Evolutionary conservation across 1,140 invertebrate species (phyloP), one percentile per base, ranked within the genome.

Genomic region (Pollicipes pollicipes): DNA sequence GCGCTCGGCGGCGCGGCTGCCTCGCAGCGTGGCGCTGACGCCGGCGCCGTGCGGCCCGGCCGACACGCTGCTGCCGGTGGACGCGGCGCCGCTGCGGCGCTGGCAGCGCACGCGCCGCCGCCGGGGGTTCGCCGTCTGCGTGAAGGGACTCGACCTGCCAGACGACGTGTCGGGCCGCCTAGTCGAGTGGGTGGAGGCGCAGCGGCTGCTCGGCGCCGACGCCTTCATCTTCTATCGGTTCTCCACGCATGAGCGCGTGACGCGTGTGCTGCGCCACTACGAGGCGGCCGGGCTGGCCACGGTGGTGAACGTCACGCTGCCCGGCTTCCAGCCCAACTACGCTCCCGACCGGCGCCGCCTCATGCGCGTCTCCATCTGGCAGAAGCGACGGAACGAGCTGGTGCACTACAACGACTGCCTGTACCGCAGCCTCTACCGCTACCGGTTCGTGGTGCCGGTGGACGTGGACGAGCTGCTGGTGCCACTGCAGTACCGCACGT

Each of bases 321-420:
- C 93, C 0, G 94, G 93, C 0, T 90, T 91, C 0, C 90, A 93
- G 76, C 93, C 93, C 0, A 97, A 96, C 77, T 85, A 91, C 13
- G 90, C 90, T 0, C 87, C 87, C 0, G 88, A 94, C 70, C 89
- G 93, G 76, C 91, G 94, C 78, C 83, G 91, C 77, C 95, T 93
- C 76, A 81, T 95, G 8, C 90, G 89, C 68, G 92, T 91, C 78
- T 70, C 73, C 72, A 69, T 90, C 4, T 95, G 90, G 77, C 87
- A 94, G 79, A 97, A 97, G 78, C 81, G 94, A 24, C 91, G 95
- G 77, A 94, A 96, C 80, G 94, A 97, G 79, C 83, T 97, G 67
- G 94, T 97, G 74, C 93, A 94, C 0, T 97, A 97, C 82, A 97
- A 97, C 80, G 95, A 97, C 78, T 97, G 95, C 77, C 83, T 97